Evolutionary conservation across 1,140 invertebrate genomes (phyloP).

Genomic region (Planococcus citri): DNA sequence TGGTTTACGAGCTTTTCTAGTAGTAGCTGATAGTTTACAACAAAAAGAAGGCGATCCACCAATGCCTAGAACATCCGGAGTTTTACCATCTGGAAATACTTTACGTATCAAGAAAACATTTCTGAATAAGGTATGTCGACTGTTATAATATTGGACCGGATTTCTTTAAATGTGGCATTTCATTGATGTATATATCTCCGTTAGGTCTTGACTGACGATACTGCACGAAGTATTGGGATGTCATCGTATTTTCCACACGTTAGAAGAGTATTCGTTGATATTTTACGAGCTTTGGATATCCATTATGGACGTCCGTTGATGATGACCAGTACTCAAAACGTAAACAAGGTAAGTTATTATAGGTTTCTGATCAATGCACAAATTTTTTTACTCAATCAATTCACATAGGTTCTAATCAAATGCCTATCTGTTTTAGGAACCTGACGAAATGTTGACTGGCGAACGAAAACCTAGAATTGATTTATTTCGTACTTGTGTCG

Average conservation of each 20-base stretch:
- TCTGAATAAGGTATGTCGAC: constrained; percentile 62
- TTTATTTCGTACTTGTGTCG: constrained; percentile 93
- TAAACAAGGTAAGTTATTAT: constrained; percentile 55
- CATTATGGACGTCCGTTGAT: constrained; percentile 91
- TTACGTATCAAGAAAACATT: constrained; percentile 92
- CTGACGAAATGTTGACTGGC: constrained; percentile 89
- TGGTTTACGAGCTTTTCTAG: constrained; percentile 88
- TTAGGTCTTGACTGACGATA: constrained; percentile 83
- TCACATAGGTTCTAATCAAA: neutral
- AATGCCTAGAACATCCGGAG: constrained; percentile 89
- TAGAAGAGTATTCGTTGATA: constrained; percentile 88
- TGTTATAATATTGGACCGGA: constrained; percentile 12
- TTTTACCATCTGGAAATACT: constrained; percentile 88
- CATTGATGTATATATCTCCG: no score
- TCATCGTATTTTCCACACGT: constrained; percentile 92
- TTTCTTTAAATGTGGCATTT: neutral
- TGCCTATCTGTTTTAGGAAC: constrained; percentile 41
- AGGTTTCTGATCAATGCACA: neutral
- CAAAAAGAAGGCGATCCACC: constrained; percentile 97
- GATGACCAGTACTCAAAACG: constrained; percentile 90
- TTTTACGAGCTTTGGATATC: constrained; percentile 84
- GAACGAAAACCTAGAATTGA: constrained; percentile 98
- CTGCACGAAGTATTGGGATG: constrained; percentile 89
- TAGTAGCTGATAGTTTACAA: constrained; percentile 95
- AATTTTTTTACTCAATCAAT: no score